Conservation (phyloP, 2,888 invertebrate species). For the Alviniconcha strummeri region DNA sequence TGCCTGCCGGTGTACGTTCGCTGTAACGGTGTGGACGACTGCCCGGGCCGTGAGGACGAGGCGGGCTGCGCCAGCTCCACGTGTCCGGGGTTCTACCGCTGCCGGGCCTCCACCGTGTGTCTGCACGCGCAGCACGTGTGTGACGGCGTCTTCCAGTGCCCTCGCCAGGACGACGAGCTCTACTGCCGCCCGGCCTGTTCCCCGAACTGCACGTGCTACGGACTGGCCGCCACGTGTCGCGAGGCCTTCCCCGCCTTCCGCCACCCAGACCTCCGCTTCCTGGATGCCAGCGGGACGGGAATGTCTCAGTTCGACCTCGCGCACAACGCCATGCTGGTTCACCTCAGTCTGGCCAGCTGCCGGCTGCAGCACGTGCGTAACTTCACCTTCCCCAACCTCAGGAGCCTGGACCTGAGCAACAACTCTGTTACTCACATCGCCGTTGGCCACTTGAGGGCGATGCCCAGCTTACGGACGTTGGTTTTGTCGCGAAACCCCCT, state of each 20-base stretch:
- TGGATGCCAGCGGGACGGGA: neutral
- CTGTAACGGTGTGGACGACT: conserved; percentile 14
- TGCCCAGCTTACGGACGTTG: neutral
- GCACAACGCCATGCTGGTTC: neutral
- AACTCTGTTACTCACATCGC: neutral
- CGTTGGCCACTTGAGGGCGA: neutral
- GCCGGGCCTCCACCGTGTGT: neutral
- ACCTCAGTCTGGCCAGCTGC: conserved; percentile 2
- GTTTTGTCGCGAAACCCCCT: conserved; percentile 8
- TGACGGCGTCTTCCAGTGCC: conserved; percentile 9
- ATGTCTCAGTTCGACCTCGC: neutral
- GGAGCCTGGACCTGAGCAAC: neutral
- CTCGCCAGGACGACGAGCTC: neutral
- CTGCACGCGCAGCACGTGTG: conserved; percentile 14
- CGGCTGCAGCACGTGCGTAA: neutral
- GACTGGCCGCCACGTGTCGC: neutral
- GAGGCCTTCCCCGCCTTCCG: neutral
- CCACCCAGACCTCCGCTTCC: neutral
- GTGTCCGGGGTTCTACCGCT: conserved; percentile 15
- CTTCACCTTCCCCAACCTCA: conserved; percentile 3
- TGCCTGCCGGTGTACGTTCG: conserved; percentile 11
- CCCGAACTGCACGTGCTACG: neutral
- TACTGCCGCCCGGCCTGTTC: neutral
- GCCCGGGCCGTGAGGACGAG: conserved; percentile 7
- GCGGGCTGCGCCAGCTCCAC: neutral